A percentile compares a stretch with the other conserved stretches of the same genome.
These are phyloP conservation scores for Drosophila melanosoma DNA, from an alignment of 2,888 invertebrate species.

Conservation along the genomic window DNA sequence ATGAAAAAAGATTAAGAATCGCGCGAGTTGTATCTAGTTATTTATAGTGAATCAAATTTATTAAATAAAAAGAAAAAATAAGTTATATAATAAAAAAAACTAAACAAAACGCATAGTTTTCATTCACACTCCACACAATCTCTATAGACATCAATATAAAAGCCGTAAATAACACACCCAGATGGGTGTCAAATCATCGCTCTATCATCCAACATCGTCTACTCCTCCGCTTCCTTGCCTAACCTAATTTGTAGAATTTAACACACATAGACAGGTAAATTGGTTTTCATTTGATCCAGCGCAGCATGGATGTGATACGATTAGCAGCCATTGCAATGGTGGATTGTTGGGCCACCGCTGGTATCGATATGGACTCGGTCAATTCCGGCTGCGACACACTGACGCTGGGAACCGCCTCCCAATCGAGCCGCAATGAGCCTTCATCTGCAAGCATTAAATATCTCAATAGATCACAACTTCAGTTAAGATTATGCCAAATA, in stretches of 20 bases:
- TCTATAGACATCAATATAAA: constrained; percentile 11
- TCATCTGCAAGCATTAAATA: constrained; percentile 72
- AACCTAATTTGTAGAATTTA: constrained; percentile 64
- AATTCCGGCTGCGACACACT: constrained; percentile 73
- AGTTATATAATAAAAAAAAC: constrained; percentile 65
- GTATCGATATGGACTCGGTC: constrained; percentile 70
- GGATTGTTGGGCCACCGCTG: constrained; percentile 81
- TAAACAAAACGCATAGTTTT: constrained; percentile 24
- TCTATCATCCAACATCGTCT: background rate
- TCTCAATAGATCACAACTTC: background rate
- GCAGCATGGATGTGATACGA: constrained; percentile 92
- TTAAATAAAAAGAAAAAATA: constrained; percentile 71
- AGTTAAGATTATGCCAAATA: background rate
- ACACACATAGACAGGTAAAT: constrained; percentile 40
- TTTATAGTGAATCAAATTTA: constrained; percentile 75
- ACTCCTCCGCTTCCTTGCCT: constrained; percentile 17
- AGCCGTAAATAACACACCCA: constrained; percentile 11
- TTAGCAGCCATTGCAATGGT: constrained; percentile 92
- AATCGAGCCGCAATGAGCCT: constrained; percentile 91
- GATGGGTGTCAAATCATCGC: background rate
- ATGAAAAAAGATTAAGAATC: constrained; percentile 45
- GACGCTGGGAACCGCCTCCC: constrained; percentile 89
- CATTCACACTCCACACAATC: constrained; percentile 12
- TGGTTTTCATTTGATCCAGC: constrained; percentile 84
- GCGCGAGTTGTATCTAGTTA: constrained; percentile 62